phyloP scores from a whole-genome alignment of 2,113 vertebrate genomes.

The Scytalopus superciliaris region DNA sequence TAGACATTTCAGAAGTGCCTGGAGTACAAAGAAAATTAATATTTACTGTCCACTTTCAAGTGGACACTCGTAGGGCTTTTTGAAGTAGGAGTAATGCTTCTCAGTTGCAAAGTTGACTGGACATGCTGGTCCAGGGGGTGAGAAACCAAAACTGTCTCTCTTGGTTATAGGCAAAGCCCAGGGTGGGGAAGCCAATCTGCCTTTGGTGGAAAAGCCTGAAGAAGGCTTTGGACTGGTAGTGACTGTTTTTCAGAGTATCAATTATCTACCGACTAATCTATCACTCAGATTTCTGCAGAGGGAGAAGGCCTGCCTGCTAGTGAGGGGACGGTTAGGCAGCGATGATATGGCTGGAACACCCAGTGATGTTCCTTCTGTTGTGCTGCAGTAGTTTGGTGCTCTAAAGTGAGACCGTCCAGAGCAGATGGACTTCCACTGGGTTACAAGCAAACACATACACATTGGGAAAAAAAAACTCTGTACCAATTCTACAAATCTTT shows the following conservation, averaged over 20 bases:
- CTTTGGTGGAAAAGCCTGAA: neutral
- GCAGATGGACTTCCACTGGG: neutral
- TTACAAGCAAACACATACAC: neutral
- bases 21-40: neutral
- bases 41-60: neutral
- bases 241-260: neutral
- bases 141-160: neutral
- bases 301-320: neutral
- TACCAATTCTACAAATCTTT: neutral
- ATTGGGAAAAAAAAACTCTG: neutral
- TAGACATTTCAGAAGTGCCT: neutral
- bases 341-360: neutral
- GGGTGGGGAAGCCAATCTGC: neutral
- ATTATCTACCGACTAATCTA: accelerated
- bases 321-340: neutral
- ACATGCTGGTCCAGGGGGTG: neutral
- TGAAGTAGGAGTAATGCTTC: neutral
- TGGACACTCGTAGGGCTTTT: neutral
- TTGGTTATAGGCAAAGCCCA: neutral
- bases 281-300: neutral
- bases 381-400: neutral
- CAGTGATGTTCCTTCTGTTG: neutral
- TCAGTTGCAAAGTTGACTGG: neutral
- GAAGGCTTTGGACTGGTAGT: neutral
- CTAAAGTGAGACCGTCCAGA: neutral